Evolutionary conservation across 2,797 vertebrate species (phyloP).

Genomic region (Mustela erminea): DNA sequence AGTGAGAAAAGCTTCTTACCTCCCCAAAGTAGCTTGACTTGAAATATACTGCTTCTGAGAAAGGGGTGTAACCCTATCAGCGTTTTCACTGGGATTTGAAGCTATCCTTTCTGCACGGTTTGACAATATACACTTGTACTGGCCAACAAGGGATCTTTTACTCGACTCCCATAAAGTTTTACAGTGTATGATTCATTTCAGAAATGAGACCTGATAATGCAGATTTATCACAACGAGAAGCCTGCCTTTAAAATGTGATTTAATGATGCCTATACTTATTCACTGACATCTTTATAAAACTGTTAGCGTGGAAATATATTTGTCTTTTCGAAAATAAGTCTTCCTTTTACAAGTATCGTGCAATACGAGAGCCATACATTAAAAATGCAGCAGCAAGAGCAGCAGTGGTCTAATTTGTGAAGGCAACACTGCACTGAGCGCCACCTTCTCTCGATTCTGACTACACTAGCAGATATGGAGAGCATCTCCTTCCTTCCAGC

Average conservation of each 20-base stretch:
- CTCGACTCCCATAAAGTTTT: conserved; percentile 73
- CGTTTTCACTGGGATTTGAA: conserved; percentile 11
- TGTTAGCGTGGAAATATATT: conserved; percentile 77
- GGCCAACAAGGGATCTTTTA: conserved; percentile 68
- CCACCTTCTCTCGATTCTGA: neutral
- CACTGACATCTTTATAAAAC: conserved; percentile 82
- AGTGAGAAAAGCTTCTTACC: conserved; percentile 32
- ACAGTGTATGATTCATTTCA: conserved; percentile 76
- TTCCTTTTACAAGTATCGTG: conserved; percentile 66
- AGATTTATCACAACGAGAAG: conserved; percentile 81
- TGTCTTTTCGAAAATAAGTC: conserved; percentile 62
- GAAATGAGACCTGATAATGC: conserved; percentile 82
- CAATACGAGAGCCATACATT: conserved; percentile 25
- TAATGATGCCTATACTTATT: conserved; percentile 75
- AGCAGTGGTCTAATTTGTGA: neutral
- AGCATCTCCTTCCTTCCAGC: neutral
- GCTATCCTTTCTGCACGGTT: conserved; percentile 7
- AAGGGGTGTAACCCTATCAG: neutral
- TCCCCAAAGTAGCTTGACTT: conserved; percentile 30
- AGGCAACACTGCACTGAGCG: neutral
- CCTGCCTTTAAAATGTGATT: conserved; percentile 80
- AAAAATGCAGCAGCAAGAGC: neutral
- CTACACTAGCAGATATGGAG: neutral
- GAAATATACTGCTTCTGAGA: conserved; percentile 23
- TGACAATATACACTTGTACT: conserved; percentile 62